Evolutionary conservation across 2,113 vertebrate species (phyloP).

Genomic region (Xenotilapia caudafasciata): DNA sequence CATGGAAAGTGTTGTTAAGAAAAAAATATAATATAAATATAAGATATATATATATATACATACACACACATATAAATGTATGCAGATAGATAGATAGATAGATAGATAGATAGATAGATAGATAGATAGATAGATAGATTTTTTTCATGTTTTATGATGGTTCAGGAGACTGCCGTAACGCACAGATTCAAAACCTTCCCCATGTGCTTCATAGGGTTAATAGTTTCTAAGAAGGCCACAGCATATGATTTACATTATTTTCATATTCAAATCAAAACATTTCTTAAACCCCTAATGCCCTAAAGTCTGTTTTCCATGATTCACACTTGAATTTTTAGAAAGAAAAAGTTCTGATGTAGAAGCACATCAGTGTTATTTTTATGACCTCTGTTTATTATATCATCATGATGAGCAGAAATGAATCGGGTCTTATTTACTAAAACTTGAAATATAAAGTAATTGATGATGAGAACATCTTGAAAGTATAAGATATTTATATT

Average conservation of each 20-base stretch:
- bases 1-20: neutral
- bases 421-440: neutral
- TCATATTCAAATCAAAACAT: neutral
- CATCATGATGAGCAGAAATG: neutral
- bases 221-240: neutral
- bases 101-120: no score
- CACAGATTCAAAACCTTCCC: neutral
- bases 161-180: neutral
- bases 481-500: neutral
- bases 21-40: neutral
- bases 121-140: neutral
- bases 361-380: neutral
- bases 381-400: neutral
- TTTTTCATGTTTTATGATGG: neutral
- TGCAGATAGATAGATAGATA: neutral
- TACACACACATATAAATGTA: neutral
- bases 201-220: neutral
- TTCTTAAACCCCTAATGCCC: neutral
- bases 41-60: neutral
- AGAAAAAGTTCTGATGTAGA: neutral
- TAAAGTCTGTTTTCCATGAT: neutral
- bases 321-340: neutral
- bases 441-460: neutral
- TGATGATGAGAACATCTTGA: neutral
- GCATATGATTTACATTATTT: neutral